A percentile compares a stretch with the other conserved stretches of the same genome.
Evolutionary conservation across 2,113 vertebrate species (phyloP).

Genomic region (Cygnus buccinator): DNA sequence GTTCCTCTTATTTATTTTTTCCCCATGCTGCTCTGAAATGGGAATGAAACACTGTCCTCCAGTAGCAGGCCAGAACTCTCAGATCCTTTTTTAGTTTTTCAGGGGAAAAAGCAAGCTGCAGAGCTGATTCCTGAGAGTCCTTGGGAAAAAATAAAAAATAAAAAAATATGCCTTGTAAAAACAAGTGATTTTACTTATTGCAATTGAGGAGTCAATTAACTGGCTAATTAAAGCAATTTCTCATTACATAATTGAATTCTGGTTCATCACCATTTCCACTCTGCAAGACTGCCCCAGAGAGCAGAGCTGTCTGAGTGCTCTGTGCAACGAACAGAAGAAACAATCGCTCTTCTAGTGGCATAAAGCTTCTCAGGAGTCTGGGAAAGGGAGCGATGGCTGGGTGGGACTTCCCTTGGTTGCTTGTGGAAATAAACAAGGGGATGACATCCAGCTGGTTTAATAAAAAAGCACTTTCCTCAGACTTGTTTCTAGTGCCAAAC

Average conservation of each 20-base stretch:
- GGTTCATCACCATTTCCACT: conserved; percentile 43
- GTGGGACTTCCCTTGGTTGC: background rate
- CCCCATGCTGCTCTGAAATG: background rate
- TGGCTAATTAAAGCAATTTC: conserved; percentile 71
- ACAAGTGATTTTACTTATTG: conserved; percentile 58
- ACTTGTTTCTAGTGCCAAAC: background rate
- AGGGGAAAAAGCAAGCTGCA: background rate
- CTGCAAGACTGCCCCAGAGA: conserved; percentile 39
- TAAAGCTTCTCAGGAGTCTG: background rate
- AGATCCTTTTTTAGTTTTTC: background rate
- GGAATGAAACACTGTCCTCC: background rate
- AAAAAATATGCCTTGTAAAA: conserved; percentile 28
- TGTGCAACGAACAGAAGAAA: background rate
- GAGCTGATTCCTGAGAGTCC: background rate
- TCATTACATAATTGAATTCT: conserved; percentile 72
- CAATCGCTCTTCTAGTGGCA: rapidly evolving
- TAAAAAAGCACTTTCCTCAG: background rate
- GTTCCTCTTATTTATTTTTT: background rate
- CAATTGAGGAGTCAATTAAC: conserved; percentile 61
- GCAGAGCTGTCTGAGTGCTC: background rate
- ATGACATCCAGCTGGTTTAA: background rate
- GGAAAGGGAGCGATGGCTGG: background rate
- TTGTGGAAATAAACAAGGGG: background rate
- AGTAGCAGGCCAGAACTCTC: background rate
- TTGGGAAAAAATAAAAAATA: background rate